These are phyloP conservation scores for Cygnus olor DNA, from an alignment of 2,797 vertebrate species.

Conservation along the genomic window DNA sequence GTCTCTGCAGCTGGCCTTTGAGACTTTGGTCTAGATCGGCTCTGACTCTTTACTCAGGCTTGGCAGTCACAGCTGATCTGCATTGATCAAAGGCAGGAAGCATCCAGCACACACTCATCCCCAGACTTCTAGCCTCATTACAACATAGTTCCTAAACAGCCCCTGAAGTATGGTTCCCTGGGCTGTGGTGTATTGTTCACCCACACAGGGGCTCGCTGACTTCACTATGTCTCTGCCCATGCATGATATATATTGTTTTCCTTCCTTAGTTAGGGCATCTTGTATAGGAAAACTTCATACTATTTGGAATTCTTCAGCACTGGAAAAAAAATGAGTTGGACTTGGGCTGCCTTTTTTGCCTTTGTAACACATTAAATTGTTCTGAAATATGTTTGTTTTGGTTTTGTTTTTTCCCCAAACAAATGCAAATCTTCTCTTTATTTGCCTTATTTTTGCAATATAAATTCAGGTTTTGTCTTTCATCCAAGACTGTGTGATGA, in stretches of 20 bases:
- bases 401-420: background rate
- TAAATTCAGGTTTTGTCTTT: conserved; percentile 26
- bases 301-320: background rate
- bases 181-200: background rate
- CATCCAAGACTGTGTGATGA: conserved; percentile 37
- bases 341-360: background rate
- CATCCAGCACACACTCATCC: conserved; percentile 21
- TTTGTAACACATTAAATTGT: background rate
- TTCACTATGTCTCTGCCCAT: background rate
- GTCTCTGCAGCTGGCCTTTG: background rate
- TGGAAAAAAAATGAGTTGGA: background rate
- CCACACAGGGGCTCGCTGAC: background rate
- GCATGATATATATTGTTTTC: background rate
- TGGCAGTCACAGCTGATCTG: background rate
- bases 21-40: background rate
- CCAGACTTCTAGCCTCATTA: background rate
- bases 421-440: background rate
- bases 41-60: conserved; percentile 23
- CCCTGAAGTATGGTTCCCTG: background rate
- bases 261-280: background rate
- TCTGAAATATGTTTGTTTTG: background rate
- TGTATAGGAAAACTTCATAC: background rate
- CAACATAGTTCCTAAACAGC: conserved; percentile 23
- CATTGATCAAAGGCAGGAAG: conserved; percentile 54
- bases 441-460: background rate